Evolutionary conservation across 2,797 vertebrate species (phyloP).

Genomic region (Tolypeutes matacus): DNA sequence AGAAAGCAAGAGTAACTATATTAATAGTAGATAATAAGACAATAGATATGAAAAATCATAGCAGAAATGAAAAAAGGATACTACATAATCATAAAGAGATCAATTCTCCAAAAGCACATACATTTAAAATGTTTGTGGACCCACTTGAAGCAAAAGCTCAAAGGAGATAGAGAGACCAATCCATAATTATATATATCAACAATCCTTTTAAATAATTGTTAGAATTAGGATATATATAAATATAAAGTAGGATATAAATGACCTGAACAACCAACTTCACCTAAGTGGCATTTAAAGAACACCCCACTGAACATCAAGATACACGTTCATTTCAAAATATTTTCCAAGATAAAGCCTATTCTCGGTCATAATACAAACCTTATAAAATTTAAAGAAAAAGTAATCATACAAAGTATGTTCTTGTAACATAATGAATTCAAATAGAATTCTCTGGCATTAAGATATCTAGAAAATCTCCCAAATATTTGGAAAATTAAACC

Average conservation of each 20-base stretch:
- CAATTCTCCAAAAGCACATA: not conserved
- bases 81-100: not conserved
- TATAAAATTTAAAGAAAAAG: not conserved
- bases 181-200: not conserved
- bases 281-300: not conserved
- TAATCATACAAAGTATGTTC: not conserved
- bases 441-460: not conserved
- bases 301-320: not conserved
- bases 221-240: too few relatives aligned
- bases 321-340: not conserved
- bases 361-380: not conserved
- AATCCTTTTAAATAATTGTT: not conserved
- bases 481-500: not conserved
- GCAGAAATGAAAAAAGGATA: not conserved
- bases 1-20: not conserved
- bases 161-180: not conserved
- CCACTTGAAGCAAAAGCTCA: not conserved
- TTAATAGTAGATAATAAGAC: not conserved
- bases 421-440: not conserved
- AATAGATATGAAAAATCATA: not conserved
- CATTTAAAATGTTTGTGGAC: not conserved
- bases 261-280: not conserved
- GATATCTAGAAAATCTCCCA: not conserved
- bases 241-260: not conserved
- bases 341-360: not conserved